Evolutionary conservation across 2,113 vertebrate genomes (phyloP).

Genomic region (Loxodonta africana): DNA sequence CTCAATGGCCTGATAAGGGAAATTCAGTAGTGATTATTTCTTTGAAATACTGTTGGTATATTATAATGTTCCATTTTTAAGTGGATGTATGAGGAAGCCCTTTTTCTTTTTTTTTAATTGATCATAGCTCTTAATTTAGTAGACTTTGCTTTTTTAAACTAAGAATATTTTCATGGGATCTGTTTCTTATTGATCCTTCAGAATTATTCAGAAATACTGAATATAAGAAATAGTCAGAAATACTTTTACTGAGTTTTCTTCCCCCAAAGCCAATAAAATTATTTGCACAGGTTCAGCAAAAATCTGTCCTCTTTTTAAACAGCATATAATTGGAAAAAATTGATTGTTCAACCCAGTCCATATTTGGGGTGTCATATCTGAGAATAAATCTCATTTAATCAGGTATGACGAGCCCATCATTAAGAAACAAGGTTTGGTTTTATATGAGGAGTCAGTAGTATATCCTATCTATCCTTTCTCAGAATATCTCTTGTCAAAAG

Average conservation of each 20-base stretch:
- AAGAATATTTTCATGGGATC: background rate
- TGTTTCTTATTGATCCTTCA: background rate
- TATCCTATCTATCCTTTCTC: background rate
- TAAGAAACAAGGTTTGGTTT: background rate
- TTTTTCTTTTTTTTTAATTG: background rate
- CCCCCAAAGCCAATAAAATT: background rate
- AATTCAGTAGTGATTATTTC: constrained; percentile 33
- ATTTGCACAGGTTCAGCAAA: background rate
- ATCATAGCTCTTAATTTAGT: background rate
- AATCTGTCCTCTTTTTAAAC: background rate
- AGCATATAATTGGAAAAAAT: background rate
- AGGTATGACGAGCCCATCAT: background rate
- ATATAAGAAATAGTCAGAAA: no score
- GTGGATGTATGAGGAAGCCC: background rate
- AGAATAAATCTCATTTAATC: constrained; percentile 60
- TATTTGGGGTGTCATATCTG: background rate
- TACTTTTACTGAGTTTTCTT: background rate
- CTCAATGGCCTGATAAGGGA: background rate
- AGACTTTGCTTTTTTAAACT: background rate
- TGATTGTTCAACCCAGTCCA: background rate
- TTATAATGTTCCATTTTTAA: constrained; percentile 37
- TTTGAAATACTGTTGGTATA: constrained; percentile 26
- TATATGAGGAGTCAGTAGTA: background rate
- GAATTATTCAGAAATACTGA: background rate
- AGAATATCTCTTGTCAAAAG: constrained; percentile 12